Evolutionary conservation across 2,113 vertebrate genomes (phyloP), one percentile per base, ranked within the genome.

Genomic region (Phaethornis superciliosus): DNA sequence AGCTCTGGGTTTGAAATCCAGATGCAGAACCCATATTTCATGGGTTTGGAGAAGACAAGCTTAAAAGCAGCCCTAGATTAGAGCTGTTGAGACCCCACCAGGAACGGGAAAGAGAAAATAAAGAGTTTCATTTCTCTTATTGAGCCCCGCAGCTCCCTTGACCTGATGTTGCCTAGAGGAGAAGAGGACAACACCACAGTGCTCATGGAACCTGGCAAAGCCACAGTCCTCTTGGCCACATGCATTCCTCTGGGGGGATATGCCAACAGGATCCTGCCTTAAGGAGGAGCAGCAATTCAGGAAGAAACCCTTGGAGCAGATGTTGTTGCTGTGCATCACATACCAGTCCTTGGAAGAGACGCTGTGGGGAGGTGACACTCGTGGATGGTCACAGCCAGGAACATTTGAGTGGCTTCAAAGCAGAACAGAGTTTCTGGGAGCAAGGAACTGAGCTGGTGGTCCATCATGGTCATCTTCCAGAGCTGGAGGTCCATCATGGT

Each of bases 301-400:
- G 59, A 71, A 22, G 40, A 32, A n/a, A 3, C 23, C 8, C 42
- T 59, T 21, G 6, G 2, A 52, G 62, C 62, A 33, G 56, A 7
- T 15, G 2, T 3, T 17, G 18, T 35, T 5, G 0, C 54, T 28
- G 18, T 17, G 26, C 13, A 1, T 6, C 5, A 19, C 1, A 35
- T 32, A 11, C 8, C 3, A 14, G 42, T 15, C 30, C 13, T 11
- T 8, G 12, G 51, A 37, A 46, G 22, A 30, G 81, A 17, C 3
- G 3, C 20, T 2, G 30, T n/a, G 65, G 46, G 16, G 33, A 27
- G 72, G 28, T 27, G 30, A 49, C 33, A 3, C 20, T 30, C 10
- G n/a, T 27, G 55, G 32, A 15, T 2, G 3, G 3, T 24, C 15
- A 4, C 49, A 21, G 20, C 56, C 52, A n/a, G 47, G 14, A 23